These are phyloP conservation scores for Eudemis profundana DNA, from an alignment of 2,888 invertebrate species.

Conservation along the genomic window DNA sequence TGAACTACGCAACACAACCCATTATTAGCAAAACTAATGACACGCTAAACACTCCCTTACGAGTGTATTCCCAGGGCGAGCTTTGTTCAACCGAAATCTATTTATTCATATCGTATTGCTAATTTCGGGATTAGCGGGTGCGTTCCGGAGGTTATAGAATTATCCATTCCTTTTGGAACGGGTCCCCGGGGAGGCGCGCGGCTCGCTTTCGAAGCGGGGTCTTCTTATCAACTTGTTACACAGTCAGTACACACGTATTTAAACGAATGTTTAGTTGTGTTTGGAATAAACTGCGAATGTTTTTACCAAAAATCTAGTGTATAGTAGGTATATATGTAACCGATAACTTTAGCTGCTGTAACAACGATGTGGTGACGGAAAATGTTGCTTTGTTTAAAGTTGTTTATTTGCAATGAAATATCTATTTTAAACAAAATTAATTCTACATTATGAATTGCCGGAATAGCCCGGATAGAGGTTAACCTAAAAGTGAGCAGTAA, in stretches of 20 bases:
- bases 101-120: conserved; percentile 85
- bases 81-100: conserved; percentile 79
- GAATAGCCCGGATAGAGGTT: no score
- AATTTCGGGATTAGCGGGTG: conserved; percentile 80
- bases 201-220: conserved; percentile 23
- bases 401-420: no score
- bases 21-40: conserved; percentile 74
- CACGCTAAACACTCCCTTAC: conserved; percentile 65
- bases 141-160: conserved; percentile 83
- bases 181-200: conserved; percentile 61
- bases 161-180: conserved; percentile 81
- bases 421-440: no score
- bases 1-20: conserved; percentile 64
- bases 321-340: not conserved
- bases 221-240: conserved; percentile 32
- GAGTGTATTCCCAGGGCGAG: conserved; percentile 68
- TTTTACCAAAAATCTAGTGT: not conserved
- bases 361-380: no score
- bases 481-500: no score
- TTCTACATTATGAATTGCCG: no score
- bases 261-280: conserved; percentile 15
- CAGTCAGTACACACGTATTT: conserved; percentile 27
- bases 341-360: not conserved
- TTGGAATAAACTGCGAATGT: conserved; percentile 2
- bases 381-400: no score